Percentiles rank a stretch among this genome's conserved stretches.
These are phyloP conservation scores for Dasypolia templi DNA, from an alignment of 2,888 invertebrate species.

Conservation along the genomic window DNA sequence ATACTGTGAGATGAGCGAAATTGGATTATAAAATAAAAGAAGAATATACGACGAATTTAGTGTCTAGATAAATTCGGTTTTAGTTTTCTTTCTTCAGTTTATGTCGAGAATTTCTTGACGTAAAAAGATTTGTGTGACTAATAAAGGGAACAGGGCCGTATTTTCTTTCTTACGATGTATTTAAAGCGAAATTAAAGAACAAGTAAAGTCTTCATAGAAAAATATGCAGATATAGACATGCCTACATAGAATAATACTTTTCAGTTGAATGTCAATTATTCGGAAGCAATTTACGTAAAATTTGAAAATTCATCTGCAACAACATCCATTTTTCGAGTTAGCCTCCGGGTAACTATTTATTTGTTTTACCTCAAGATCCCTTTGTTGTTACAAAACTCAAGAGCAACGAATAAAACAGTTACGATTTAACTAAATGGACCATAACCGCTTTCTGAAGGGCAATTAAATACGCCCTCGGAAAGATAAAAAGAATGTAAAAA, in stretches of 20 bases:
- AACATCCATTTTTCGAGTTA: slow-evolving; percentile 75
- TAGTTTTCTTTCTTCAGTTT: slow-evolving; percentile 19
- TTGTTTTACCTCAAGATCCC: slow-evolving; percentile 82
- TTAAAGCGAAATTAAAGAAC: background rate
- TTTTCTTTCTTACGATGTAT: background rate
- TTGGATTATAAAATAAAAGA: slow-evolving; percentile 71
- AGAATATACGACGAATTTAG: slow-evolving; percentile 42
- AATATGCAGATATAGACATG: too few species aligned
- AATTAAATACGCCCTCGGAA: slow-evolving; percentile 76
- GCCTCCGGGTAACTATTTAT: slow-evolving; percentile 78
- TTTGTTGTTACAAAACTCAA: slow-evolving; percentile 80
- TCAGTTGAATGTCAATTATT: slow-evolving; percentile 28
- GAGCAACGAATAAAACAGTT: slow-evolving; percentile 80
- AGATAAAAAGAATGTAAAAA: slow-evolving; percentile 65
- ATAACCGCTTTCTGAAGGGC: slow-evolving; percentile 75
- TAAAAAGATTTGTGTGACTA: background rate
- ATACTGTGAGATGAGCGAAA: slow-evolving; percentile 77
- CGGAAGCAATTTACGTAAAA: slow-evolving; percentile 67
- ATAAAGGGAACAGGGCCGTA: background rate
- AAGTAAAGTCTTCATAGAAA: background rate
- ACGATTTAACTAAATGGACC: slow-evolving; percentile 82
- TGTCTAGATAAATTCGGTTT: slow-evolving; percentile 46
- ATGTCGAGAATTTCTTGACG: slow-evolving; percentile 9
- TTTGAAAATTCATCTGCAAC: slow-evolving; percentile 71
- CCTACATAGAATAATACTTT: background rate